Evolutionary conservation across 2,888 invertebrate species (phyloP).

Genomic region (Sceliomorpha sp.): DNA sequence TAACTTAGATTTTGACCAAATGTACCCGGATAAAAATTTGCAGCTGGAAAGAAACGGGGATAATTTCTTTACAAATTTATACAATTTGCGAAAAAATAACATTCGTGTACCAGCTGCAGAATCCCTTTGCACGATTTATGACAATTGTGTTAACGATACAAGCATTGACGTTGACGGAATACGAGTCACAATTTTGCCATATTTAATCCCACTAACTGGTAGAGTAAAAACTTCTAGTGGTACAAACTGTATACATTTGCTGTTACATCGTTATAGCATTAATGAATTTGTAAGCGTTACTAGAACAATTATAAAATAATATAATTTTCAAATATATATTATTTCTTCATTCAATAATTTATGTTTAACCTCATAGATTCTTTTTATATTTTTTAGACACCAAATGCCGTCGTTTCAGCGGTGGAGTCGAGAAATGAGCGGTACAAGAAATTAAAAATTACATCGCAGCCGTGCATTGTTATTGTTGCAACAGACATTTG

Average conservation of each 20-base stretch:
- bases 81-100: constrained; percentile 1
- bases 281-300: too few relatives aligned
- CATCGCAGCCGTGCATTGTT: constrained; percentile 17
- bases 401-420: constrained; percentile 6
- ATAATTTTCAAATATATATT: neutral
- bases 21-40: constrained; percentile 16
- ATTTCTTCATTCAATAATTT: too few relatives aligned
- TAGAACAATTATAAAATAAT: neutral
- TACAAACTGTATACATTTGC: too few relatives aligned
- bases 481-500: constrained; percentile 8
- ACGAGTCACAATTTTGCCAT: too few relatives aligned
- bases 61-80: constrained; percentile 9
- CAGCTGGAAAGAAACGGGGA: constrained; percentile 17
- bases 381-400: constrained; percentile 15
- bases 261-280: too few relatives aligned
- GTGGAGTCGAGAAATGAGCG: constrained; percentile 4
- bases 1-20: constrained; percentile 17
- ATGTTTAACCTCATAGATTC: too few relatives aligned
- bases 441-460: constrained; percentile 8
- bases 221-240: too few relatives aligned
- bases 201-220: too few relatives aligned
- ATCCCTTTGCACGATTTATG: constrained; percentile 6
- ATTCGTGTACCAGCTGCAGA: neutral
- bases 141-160: too few relatives aligned
- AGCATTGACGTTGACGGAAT: constrained; percentile 18